Evolutionary conservation across 2,113 vertebrate species (phyloP).

Genomic region (Heptranchias perlo): DNA sequence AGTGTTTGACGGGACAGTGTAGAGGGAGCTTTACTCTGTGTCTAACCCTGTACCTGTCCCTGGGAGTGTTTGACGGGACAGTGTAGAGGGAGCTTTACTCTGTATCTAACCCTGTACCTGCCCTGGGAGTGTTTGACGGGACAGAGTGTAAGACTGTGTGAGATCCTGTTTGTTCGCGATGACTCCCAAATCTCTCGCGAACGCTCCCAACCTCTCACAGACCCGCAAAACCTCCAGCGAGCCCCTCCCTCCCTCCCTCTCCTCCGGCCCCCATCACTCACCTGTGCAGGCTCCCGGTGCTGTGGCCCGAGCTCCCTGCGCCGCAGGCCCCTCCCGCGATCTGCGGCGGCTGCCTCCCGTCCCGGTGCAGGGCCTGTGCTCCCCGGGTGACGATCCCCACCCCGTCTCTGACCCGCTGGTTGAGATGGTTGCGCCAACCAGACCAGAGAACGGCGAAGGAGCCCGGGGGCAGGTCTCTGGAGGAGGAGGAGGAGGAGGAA

Average conservation of each 20-base stretch:
- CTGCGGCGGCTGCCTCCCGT: constrained; percentile 76
- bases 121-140: too few relatives aligned
- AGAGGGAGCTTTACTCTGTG: too few relatives aligned
- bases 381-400: constrained; percentile 86
- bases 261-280: constrained; percentile 63
- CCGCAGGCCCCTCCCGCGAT: constrained; percentile 76
- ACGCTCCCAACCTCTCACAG: too few relatives aligned
- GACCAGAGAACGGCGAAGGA: constrained; percentile 81
- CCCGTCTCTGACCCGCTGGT: constrained; percentile 70
- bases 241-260: constrained; percentile 43
- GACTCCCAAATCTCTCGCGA: too few relatives aligned
- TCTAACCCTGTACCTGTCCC: too few relatives aligned
- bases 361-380: constrained; percentile 75
- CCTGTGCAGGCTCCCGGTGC: constrained; percentile 70
- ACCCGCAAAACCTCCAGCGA: too few relatives aligned
- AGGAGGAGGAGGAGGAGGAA: constrained; percentile 52
- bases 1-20: too few relatives aligned
- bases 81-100: too few relatives aligned
- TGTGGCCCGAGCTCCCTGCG: constrained; percentile 71
- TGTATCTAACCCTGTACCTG: too few relatives aligned
- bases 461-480: constrained; percentile 63
- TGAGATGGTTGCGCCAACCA: constrained; percentile 82
- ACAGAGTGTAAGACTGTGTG: too few relatives aligned
- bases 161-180: too few relatives aligned
- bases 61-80: too few relatives aligned